Evolutionary conservation across 2,113 vertebrate species (phyloP), one percentile per base, ranked within the genome.

Genomic region (Neogobius melanostomus): DNA sequence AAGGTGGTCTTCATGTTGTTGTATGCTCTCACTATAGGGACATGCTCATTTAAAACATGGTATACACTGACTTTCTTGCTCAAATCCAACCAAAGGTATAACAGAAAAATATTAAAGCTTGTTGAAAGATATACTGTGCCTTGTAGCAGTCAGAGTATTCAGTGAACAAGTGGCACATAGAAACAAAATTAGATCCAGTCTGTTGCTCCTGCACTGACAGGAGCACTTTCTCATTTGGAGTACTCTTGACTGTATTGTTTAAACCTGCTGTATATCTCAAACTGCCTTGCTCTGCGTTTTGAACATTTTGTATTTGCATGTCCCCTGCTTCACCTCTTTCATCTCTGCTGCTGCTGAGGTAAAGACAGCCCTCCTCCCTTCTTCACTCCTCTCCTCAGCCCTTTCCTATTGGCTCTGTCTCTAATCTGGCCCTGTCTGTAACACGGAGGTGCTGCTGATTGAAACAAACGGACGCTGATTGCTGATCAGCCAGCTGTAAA

Each of bases 401-500:
- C 71, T 88, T 69, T 79, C 83, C 72, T 76, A 65, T 81, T 77
- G 74, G 64, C 82, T 69, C 77, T 82, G 80, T 77, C 50, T 15
- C 82, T 91, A 91, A 90, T 90, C 88, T 85, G 87, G 84, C 75
- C 86, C 89, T 88, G 90, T 91, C 93, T 92, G 90, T 92, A 94
- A 93, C 92, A 91, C 94, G 93, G 91, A 95, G 94, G 94, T 93
- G 93, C 89, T 77, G 82, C 92, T 93, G 95, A 95, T 94, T 94
- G 95, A 95, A 95, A 94, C 94, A 95, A 95, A 95, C 95, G 91
- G 88, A 92, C 91, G 88, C 94, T 96, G 95, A 95, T 95, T 94
- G 94, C 95, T 92, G 94, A 93, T 93, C 95, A 95, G 94, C 95
- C 95, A 94, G 91, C 95, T 95, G 94, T 94, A 95, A 95, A 96